phyloP scores from a whole-genome alignment of 2,888 invertebrate genomes.

The Bellardia pandia region DNA sequence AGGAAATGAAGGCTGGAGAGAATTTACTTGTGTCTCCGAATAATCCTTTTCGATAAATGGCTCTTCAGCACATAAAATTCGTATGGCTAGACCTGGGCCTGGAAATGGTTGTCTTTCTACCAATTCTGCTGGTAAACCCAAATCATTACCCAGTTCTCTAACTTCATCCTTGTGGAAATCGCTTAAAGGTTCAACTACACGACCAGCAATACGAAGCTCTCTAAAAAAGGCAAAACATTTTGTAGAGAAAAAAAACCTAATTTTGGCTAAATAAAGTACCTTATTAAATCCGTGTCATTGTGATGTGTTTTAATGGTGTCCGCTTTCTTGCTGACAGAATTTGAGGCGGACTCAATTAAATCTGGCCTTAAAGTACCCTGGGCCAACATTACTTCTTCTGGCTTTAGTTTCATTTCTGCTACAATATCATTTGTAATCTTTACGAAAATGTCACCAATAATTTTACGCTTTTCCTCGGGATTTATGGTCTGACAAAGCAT shows the following conservation, averaged over 20 bases:
- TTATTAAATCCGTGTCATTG: constrained; percentile 98
- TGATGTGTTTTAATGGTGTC: constrained; percentile 99
- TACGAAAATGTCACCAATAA: constrained; percentile 99
- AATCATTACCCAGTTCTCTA: constrained; percentile 93
- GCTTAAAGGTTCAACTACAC: constrained; percentile 98
- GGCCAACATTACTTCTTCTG: constrained; percentile 95
- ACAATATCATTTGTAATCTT: constrained; percentile 96
- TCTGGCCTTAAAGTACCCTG: constrained; percentile 99
- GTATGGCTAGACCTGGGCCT: constrained; percentile 98
- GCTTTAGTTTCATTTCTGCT: constrained; percentile 93
- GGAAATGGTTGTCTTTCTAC: constrained; percentile 99
- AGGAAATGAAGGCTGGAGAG: background rate
- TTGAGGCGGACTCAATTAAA: constrained; percentile 98
- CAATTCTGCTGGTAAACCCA: constrained; percentile 93
- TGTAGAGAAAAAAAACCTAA: background rate
- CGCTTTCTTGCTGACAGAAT: constrained; percentile 93
- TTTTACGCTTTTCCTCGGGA: constrained; percentile 99
- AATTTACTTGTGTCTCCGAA: constrained; percentile 93
- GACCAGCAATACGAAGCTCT: constrained; percentile 89
- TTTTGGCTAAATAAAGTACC: constrained; percentile 82
- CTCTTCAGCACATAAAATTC: constrained; percentile 97
- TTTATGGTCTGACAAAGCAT: constrained; percentile 93
- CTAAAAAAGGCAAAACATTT: constrained; percentile 79
- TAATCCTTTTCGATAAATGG: constrained; percentile 97
- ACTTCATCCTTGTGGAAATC: constrained; percentile 99